Evolutionary conservation across 1,140 invertebrate genomes (phyloP).

Genomic region (Pantala flavescens): DNA sequence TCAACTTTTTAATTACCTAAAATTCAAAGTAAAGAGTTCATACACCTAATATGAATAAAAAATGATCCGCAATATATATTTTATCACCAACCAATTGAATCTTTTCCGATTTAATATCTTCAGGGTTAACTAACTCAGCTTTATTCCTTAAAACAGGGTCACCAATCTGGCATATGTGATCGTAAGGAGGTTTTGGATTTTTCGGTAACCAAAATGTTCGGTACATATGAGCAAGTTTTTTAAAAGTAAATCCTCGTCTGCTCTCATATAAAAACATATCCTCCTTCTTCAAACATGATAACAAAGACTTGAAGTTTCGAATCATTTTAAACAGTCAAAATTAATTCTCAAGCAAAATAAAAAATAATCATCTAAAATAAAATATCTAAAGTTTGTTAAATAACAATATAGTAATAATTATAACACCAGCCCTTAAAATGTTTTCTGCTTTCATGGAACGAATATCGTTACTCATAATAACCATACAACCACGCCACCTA

Average conservation of each 20-base stretch:
- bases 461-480: no score
- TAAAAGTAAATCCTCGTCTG: not conserved
- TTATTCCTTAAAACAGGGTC: conserved; percentile 50
- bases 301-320: no score
- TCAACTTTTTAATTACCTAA: conserved; percentile 43
- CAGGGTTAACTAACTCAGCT: conserved; percentile 39
- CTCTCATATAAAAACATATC: not conserved
- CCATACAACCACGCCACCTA: no score
- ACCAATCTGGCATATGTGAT: conserved; percentile 56
- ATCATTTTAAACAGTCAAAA: no score
- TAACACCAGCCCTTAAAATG: no score
- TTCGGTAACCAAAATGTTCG: conserved; percentile 25
- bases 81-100: conserved; percentile 34
- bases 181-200: conserved; percentile 44
- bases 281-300: no score
- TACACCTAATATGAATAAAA: not conserved
- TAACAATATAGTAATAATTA: no score
- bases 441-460: no score
- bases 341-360: no score
- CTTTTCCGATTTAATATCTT: conserved; percentile 43
- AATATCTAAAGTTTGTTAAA: no score
- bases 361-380: no score
- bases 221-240: conserved; percentile 14
- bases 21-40: conserved; percentile 19
- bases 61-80: no score